Percentiles rank a stretch among this genome's conserved stretches.
phyloP scores from a whole-genome alignment of 1,140 invertebrate species.

The Dendroctonus ponderosae region DNA sequence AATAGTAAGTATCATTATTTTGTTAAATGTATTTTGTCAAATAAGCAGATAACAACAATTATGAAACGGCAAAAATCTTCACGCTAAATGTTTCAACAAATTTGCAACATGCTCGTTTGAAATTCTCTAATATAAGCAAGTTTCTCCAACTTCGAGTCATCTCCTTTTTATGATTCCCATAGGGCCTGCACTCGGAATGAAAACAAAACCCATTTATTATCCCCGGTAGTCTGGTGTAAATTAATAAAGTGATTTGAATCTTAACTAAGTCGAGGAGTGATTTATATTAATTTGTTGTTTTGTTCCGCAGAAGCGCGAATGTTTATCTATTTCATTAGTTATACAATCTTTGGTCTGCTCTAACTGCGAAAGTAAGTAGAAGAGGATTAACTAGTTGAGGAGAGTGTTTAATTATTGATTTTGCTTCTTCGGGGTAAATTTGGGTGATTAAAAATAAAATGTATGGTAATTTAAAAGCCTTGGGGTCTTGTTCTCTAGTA shows the following conservation, averaged over 20 bases:
- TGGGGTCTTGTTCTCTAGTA: too few species aligned
- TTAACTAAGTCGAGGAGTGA: slow-evolving; percentile 22
- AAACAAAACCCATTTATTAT: slow-evolving; percentile 39
- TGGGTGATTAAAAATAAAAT: too few species aligned
- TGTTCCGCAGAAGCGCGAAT: not conserved
- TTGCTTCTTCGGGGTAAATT: too few species aligned
- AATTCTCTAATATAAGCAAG: not conserved
- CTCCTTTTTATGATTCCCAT: slow-evolving; percentile 34
- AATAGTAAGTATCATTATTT: slow-evolving; percentile 72
- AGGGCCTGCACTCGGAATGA: slow-evolving; percentile 35
- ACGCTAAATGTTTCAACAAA: too few species aligned
- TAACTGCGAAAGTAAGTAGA: too few species aligned
- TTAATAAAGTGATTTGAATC: slow-evolving; percentile 34
- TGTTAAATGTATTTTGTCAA: not conserved
- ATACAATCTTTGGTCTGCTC: too few species aligned
- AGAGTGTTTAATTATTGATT: too few species aligned
- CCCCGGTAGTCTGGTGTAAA: slow-evolving; percentile 23
- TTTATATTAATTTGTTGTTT: slow-evolving; percentile 17
- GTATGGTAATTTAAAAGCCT: too few species aligned
- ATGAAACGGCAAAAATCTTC: too few species aligned
- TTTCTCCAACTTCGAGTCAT: slow-evolving; percentile 26
- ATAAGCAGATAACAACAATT: too few species aligned
- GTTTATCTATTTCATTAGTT: slow-evolving; percentile 1
- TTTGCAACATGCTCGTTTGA: too few species aligned
- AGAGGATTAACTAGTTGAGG: too few species aligned